Base-by-base conservation (phyloP, 2,797 vertebrate genomes). In the Neosalanx taihuensis region DNA sequence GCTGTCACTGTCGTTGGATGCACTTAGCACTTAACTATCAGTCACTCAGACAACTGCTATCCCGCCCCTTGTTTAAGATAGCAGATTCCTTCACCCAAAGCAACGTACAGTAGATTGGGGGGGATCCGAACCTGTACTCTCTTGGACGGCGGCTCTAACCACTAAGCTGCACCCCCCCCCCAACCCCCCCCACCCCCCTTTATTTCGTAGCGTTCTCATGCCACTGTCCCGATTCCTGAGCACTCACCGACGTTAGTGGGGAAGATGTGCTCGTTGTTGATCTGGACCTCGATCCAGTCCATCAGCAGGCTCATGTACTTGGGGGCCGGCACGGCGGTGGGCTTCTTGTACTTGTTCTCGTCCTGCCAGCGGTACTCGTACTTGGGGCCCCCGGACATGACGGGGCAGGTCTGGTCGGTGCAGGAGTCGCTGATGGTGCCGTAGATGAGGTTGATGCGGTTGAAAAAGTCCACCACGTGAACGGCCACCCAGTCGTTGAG, bases 281-380 rank as follows among this genome's bases (percentile, higher is more conserved):
- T 97, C 85, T 97, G 97, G 59, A 94, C 94, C 91, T 98, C 97
- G 0, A 98, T 95, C 97, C 97, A 98, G 78, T 98, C 95, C 97
- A 98, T 98, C 69, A 98, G 94, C 73, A 96, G 92, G 84, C 95
- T 96, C 97, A 98, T 95, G 91, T 98, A 98, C 70, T 95, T 94
- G 5, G 96, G 96, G 0, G 97, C 96, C 0, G 96, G 89, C 37
- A 98, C 92, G 0, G 96, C 94, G 0, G 96, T 97, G 68, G 96
- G 97, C 78, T 90, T 95, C 60, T 95, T 93, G 90, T 95, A 97
- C 76, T 92, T 92, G 81, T 93, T 92, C 83, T 97, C 96, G 0
- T 98, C 97, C 86, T 98, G 96, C 97, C 97, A 98, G 51, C 96
- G 91, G 87, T 98, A 98, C 81, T 98, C 97, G 1, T 97, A 98